phyloP scores from a whole-genome alignment of 1,140 invertebrate species.

The Pinna nobilis region DNA sequence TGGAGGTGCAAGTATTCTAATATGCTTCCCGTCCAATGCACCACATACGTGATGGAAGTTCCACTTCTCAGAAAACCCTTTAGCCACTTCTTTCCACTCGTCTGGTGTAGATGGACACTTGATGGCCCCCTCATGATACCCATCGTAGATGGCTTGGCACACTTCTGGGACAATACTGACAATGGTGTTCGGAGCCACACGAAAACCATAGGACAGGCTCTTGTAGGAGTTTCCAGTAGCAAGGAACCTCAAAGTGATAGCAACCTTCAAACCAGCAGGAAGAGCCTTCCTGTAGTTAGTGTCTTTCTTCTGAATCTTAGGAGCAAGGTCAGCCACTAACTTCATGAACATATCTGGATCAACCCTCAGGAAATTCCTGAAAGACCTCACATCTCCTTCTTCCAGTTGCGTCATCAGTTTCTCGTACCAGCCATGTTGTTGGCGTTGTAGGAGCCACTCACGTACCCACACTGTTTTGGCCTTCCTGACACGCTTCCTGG shows the following conservation, averaged over 20 bases:
- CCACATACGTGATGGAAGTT: constrained; percentile 35
- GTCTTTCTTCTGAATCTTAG: background rate
- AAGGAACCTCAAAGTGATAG: background rate
- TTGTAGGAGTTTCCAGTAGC: background rate
- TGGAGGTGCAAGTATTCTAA: constrained; percentile 21
- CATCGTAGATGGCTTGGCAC: background rate
- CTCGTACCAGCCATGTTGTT: constrained; percentile 4
- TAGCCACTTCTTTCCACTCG: constrained; percentile 6
- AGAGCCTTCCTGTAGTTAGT: background rate
- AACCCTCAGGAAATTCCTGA: constrained; percentile 16
- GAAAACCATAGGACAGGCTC: background rate
- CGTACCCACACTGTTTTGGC: constrained; percentile 6
- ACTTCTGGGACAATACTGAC: background rate
- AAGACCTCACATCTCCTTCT: constrained; percentile 7
- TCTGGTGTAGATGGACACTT: background rate
- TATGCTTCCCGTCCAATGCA: constrained; percentile 41
- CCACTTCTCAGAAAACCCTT: constrained; percentile 28
- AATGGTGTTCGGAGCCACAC: constrained; percentile 3
- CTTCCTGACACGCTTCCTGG: background rate
- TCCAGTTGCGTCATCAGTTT: background rate
- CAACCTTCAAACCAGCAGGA: background rate
- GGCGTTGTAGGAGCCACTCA: background rate
- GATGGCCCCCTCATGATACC: background rate
- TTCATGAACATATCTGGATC: constrained; percentile 6
- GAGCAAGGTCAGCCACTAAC: background rate